Evolutionary conservation across 2,113 vertebrate genomes (phyloP).

Genomic region (Notothenia rossii): DNA sequence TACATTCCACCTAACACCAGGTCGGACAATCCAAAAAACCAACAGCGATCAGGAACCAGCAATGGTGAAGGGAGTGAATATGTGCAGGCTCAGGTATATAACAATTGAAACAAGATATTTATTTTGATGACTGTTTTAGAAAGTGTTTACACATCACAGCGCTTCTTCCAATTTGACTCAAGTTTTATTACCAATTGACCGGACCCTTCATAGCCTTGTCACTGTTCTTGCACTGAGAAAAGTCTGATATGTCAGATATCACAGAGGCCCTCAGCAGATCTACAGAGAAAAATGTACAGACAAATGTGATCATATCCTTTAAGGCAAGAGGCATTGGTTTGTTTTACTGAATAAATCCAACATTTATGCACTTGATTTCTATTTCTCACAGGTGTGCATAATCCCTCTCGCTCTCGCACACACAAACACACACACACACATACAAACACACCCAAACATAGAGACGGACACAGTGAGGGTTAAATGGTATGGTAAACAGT

Average conservation of each 20-base stretch:
- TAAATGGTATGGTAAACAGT: conserved; percentile 97
- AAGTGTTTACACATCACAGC: not conserved
- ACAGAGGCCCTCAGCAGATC: conserved; percentile 43
- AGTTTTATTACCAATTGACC: not conserved
- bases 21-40: conserved; percentile 8
- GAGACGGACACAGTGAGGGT: conserved; percentile 70
- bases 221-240: conserved; percentile 17
- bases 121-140: conserved; percentile 27
- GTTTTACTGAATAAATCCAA: conserved; percentile 64
- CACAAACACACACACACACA: not conserved
- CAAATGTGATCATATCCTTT: conserved; percentile 52
- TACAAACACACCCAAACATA: conserved; percentile 3
- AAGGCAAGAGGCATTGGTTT: conserved; percentile 79
- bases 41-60: conserved; percentile 50
- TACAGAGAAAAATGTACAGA: conserved; percentile 36
- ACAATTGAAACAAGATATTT: conserved; percentile 13
- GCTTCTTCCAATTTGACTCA: not conserved
- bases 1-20: conserved; percentile 56
- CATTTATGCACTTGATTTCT: conserved; percentile 36
- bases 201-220: conserved; percentile 40
- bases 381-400: conserved; percentile 34
- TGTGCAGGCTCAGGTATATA: conserved; percentile 35
- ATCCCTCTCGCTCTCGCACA: conserved; percentile 12
- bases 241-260: conserved; percentile 31
- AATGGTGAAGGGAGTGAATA: conserved; percentile 18